These are phyloP conservation scores for Kryptopterus vitreolus DNA, from an alignment of 2,797 vertebrate genomes.

Conservation along the genomic window DNA sequence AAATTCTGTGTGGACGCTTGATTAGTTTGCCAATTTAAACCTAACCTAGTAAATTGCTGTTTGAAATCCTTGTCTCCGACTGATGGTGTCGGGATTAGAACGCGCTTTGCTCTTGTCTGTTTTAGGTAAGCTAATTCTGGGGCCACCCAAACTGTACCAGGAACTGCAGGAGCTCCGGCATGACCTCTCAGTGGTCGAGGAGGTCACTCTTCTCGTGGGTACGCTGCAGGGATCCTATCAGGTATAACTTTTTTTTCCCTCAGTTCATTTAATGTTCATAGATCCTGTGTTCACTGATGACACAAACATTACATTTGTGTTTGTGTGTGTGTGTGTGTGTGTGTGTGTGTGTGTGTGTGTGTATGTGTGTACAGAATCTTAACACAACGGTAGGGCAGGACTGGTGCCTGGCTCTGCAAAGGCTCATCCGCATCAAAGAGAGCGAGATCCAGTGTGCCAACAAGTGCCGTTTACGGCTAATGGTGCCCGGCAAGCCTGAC, in stretches of 20 bases:
- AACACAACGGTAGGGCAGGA: constrained; percentile 89
- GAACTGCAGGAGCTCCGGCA: constrained; percentile 90
- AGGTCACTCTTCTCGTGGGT: constrained; percentile 85
- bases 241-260: constrained; percentile 66
- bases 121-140: constrained; percentile 80
- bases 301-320: constrained; percentile 11
- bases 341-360: constrained; percentile 36
- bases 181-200: constrained; percentile 85
- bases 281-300: constrained; percentile 14
- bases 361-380: constrained; percentile 76
- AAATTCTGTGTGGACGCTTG: not conserved
- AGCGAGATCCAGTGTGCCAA: constrained; percentile 90
- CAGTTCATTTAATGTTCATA: not conserved
- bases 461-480: constrained; percentile 86
- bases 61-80: not conserved
- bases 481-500: constrained; percentile 86
- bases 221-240: constrained; percentile 88
- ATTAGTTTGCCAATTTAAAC: no score
- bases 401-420: constrained; percentile 89
- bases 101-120: constrained; percentile 28
- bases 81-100: not conserved
- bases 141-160: constrained; percentile 84
- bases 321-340: constrained; percentile 32
- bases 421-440: constrained; percentile 88
- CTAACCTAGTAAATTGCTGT: not conserved